Evolutionary conservation across 2,797 vertebrate genomes (phyloP).

Genomic region (Tapera naevia): DNA sequence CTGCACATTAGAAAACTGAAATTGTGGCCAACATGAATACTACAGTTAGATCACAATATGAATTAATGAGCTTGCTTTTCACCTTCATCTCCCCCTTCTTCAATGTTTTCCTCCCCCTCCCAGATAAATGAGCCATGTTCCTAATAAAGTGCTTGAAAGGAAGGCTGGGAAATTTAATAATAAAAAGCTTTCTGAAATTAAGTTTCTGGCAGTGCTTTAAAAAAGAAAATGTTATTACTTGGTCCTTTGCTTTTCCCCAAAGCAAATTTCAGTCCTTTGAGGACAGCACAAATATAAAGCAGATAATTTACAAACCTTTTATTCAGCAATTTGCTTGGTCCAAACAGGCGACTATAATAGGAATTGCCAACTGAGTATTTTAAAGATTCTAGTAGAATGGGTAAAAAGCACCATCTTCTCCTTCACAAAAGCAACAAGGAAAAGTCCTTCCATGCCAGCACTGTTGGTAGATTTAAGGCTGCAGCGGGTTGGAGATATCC

Average conservation of each 20-base stretch:
- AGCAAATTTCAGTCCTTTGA: constrained; percentile 63
- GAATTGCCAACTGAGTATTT: background rate
- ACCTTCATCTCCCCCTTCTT: constrained; percentile 33
- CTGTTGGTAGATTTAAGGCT: background rate
- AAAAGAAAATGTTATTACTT: constrained; percentile 54
- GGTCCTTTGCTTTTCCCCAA: constrained; percentile 49
- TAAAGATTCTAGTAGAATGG: background rate
- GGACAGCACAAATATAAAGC: constrained; percentile 28
- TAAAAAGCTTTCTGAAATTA: constrained; percentile 58
- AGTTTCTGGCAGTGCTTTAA: constrained; percentile 46
- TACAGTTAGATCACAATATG: constrained; percentile 26
- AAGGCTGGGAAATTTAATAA: constrained; percentile 55
- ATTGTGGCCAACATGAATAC: constrained; percentile 12
- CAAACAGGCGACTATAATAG: constrained; percentile 38
- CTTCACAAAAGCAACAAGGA: background rate
- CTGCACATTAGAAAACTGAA: constrained; percentile 35
- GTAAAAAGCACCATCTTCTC: background rate
- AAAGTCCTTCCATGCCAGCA: background rate
- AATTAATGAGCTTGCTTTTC: constrained; percentile 57
- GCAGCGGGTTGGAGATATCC: background rate
- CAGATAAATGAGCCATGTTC: constrained; percentile 26
- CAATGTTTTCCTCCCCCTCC: background rate
- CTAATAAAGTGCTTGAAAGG: constrained; percentile 44
- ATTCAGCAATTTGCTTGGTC: constrained; percentile 46
- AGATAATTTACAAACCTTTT: constrained; percentile 57